A percentile compares a stretch with the other conserved stretches of the same genome.
These are phyloP conservation scores for Okapia johnstoni DNA, from an alignment of 2,113 vertebrate genomes.

Conservation along the genomic window DNA sequence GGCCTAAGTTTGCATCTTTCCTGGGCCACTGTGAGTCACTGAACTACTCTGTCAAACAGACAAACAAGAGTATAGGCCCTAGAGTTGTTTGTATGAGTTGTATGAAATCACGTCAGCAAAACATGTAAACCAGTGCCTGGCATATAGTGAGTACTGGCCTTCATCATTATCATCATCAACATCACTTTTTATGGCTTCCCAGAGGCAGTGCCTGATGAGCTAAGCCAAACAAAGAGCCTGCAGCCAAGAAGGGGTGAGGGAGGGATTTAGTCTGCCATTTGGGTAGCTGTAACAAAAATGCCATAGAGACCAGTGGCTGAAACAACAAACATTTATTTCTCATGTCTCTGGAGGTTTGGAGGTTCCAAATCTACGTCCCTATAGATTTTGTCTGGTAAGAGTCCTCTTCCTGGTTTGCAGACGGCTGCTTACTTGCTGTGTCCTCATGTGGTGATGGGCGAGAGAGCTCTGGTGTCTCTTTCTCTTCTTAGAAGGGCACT, in stretches of 20 bases:
- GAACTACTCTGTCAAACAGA: background rate
- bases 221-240: background rate
- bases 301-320: background rate
- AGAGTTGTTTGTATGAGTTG: background rate
- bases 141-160: background rate
- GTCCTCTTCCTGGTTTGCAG: background rate
- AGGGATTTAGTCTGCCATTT: background rate
- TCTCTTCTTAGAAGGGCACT: background rate
- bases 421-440: background rate
- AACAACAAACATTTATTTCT: background rate
- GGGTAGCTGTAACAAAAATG: background rate
- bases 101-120: background rate
- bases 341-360: background rate
- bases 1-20: background rate
- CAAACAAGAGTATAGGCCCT: background rate
- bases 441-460: background rate
- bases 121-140: background rate
- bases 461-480: background rate
- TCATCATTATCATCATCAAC: background rate
- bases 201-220: background rate
- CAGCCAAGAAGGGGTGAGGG: background rate
- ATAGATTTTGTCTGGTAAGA: background rate
- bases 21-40: background rate
- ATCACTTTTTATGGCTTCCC: background rate
- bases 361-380: background rate